Conservation (phyloP, 2,797 vertebrate genomes). For the Scyliorhinus canicula region DNA sequence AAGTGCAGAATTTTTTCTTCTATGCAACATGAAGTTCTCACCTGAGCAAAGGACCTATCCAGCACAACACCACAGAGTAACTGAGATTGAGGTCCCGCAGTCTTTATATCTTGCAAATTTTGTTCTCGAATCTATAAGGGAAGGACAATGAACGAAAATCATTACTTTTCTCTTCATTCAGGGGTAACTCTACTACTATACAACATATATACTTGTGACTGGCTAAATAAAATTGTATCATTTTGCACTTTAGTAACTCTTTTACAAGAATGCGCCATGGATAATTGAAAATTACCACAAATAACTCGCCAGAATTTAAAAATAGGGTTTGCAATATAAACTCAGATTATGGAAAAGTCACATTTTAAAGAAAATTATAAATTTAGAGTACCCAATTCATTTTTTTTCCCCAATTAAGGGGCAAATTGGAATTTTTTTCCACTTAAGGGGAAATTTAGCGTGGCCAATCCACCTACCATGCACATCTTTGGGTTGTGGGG, state of each 20-base stretch:
- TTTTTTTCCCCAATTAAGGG: too few relatives aligned
- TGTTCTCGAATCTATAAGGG: constrained; percentile 84
- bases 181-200: neutral
- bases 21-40: constrained; percentile 58
- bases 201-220: neutral
- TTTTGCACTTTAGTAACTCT: neutral
- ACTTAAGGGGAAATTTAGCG: too few relatives aligned
- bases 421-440: too few relatives aligned
- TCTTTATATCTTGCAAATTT: constrained; percentile 96
- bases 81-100: constrained; percentile 91
- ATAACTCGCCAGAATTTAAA: neutral
- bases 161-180: neutral
- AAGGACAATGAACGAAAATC: constrained; percentile 41
- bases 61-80: constrained; percentile 74
- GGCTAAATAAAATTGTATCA: neutral
- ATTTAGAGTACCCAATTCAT: too few relatives aligned
- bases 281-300: neutral
- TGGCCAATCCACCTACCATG: too few relatives aligned
- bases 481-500: too few relatives aligned
- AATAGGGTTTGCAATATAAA: neutral
- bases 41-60: constrained; percentile 85
- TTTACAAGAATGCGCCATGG: too few relatives aligned
- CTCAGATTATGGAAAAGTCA: neutral
- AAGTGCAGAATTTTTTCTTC: neutral
- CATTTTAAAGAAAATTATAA: too few relatives aligned